These are phyloP conservation scores for Sarcophilus harrisii DNA, from an alignment of 2,797 vertebrate species.

Conservation along the genomic window DNA sequence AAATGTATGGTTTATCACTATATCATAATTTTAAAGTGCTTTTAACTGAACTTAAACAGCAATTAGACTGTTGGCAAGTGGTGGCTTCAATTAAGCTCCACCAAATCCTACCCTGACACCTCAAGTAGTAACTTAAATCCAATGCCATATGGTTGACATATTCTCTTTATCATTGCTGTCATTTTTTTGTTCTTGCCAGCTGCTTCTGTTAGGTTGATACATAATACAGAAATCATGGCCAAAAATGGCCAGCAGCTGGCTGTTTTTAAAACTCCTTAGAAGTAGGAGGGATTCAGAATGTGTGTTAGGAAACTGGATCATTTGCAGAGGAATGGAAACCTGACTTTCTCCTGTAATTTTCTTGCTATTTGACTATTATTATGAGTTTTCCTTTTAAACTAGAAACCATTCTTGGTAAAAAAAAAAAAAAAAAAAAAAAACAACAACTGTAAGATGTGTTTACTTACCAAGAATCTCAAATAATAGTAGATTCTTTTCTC, in stretches of 20 bases:
- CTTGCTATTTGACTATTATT: neutral
- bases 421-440: too few species aligned
- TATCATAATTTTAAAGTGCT: neutral
- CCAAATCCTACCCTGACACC: constrained; percentile 77
- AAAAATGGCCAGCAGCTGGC: neutral
- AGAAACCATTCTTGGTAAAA: neutral
- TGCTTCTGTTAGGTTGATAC: constrained; percentile 74
- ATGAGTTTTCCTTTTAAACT: neutral
- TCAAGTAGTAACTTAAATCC: neutral
- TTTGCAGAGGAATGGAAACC: neutral
- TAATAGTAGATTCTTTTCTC: neutral
- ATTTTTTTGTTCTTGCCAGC: constrained; percentile 80
- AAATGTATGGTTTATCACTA: neutral
- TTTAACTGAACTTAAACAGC: constrained; percentile 38
- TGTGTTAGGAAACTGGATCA: neutral
- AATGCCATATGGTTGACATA: constrained; percentile 81
- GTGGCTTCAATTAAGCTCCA: constrained; percentile 74
- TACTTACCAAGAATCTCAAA: neutral
- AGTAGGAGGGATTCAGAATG: neutral
- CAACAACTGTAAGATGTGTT: neutral
- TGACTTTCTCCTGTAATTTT: neutral
- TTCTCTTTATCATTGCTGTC: constrained; percentile 81
- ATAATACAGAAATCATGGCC: constrained; percentile 34
- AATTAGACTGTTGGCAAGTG: constrained; percentile 63
- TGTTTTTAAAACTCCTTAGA: neutral